phyloP scores from a whole-genome alignment of 2,113 vertebrate genomes.

The Aptenodytes forsteri region DNA sequence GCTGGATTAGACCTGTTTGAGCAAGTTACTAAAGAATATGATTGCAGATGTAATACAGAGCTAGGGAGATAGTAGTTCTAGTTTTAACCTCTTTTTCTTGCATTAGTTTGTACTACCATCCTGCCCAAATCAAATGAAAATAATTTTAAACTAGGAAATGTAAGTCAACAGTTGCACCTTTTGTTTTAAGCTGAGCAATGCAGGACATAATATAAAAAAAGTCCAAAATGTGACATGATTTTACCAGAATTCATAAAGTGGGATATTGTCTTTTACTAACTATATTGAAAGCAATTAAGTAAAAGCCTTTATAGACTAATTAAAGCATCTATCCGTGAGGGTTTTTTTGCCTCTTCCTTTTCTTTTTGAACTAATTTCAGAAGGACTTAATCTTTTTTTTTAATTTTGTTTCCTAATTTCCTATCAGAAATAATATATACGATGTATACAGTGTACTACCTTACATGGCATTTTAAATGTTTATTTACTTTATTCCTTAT shows the following conservation, averaged over 20 bases:
- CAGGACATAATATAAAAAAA: neutral
- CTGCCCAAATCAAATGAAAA: neutral
- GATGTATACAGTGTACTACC: neutral
- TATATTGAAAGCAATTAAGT: neutral
- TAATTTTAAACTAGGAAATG: neutral
- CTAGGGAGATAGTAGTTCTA: neutral
- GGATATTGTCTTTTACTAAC: neutral
- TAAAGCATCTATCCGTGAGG: neutral
- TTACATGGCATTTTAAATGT: neutral
- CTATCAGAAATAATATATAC: neutral
- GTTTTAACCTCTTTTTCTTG: neutral
- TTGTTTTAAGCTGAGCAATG: neutral
- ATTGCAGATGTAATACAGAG: neutral
- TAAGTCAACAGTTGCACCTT: neutral
- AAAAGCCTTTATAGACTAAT: neutral
- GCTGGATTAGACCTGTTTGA: neutral
- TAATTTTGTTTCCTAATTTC: neutral
- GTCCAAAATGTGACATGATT: neutral
- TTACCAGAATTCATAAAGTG: neutral
- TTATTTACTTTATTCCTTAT: neutral
- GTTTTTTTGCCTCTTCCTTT: neutral
- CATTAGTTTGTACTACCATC: neutral
- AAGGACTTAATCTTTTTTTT: fast-evolving
- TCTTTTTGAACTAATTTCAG: neutral
- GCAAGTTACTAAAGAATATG: neutral